phyloP scores from a whole-genome alignment of 1,140 invertebrate genomes.

The Bursaphelenchus mucronatus region DNA sequence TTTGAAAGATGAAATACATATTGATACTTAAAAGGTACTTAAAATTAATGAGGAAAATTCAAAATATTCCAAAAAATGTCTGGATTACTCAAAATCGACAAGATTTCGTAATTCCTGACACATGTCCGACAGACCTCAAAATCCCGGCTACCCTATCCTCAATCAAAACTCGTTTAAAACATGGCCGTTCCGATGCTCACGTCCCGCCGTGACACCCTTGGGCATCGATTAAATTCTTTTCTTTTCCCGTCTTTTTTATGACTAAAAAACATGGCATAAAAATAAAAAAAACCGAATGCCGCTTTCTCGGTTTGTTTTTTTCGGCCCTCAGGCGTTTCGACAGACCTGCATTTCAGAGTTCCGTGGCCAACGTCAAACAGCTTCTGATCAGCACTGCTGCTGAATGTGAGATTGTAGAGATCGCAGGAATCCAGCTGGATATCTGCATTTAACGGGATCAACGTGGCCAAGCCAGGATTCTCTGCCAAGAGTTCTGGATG shows the following conservation, averaged over 20 bases:
- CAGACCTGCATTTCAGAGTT: constrained; percentile 28
- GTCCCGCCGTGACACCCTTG: not conserved
- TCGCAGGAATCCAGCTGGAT: constrained; percentile 25
- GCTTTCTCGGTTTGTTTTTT: not conserved
- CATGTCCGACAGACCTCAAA: too few relatives aligned
- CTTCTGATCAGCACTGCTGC: constrained; percentile 22
- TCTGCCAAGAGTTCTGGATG: constrained; percentile 30
- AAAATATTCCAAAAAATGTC: too few relatives aligned
- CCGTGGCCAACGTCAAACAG: constrained; percentile 27
- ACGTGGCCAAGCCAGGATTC: constrained; percentile 15
- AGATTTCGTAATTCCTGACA: too few relatives aligned
- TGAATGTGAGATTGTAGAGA: constrained; percentile 37
- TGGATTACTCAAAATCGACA: too few relatives aligned
- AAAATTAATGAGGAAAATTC: too few relatives aligned
- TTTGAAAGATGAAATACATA: too few relatives aligned
- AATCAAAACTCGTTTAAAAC: not conserved
- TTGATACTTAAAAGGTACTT: too few relatives aligned
- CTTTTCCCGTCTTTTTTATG: not conserved
- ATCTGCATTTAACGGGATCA: constrained; percentile 20
- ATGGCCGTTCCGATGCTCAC: not conserved
- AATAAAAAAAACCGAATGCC: not conserved
- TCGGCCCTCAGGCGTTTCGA: not conserved
- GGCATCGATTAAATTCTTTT: too few relatives aligned
- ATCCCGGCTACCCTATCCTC: too few relatives aligned
- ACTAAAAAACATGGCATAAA: not conserved